Base-by-base conservation (phyloP, 1,140 invertebrate species). In the Zaprionus nigranus region DNA sequence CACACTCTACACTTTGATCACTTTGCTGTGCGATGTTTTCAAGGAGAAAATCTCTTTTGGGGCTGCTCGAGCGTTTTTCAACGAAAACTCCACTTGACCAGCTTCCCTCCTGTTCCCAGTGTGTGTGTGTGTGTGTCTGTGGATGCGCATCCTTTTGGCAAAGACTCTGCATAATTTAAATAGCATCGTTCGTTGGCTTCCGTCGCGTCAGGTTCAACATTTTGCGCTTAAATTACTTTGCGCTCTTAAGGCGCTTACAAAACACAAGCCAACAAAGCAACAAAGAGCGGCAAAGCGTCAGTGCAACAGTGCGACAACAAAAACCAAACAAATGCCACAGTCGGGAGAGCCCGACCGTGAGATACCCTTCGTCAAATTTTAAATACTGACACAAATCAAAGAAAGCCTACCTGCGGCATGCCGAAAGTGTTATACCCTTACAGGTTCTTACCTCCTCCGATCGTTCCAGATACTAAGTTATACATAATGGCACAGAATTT, bases 211-310 rank as follows among this genome's bases (percentile, higher is more conserved):
- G 26, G 40, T 78, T 68, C 64, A 65, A 67, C 64, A 74, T 68
- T 78, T 74, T 67, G 60, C 30, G 65, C 72, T 78, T 78, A 70
- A 78, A 75, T 75, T 69, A 75, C 65, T 78, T 75, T 70, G 65
- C 65, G 22, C 24, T 53, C 15, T 40, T 78, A 69, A 78, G 76
- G 72, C 72, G 76, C 76, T 75, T 78, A 68, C 49, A 58, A 62
- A 67, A 73, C 46, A 68, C 38, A 69, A 62, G 28, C 43, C 53
- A 13, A 53, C 57, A 68, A 53, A 53, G 30, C 67, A 34, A n/a
- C 30, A 54, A 38, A 53, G 5, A 5, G 46, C 53, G 15, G 26
- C 59, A 56, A 53, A 57, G 22, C 26, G 64, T 53, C 61, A 65
- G 20, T 11, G 28, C 67, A 13, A 34, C 43, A 61, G 22, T 26